phyloP scores from a whole-genome alignment of 2,797 vertebrate genomes.

The Ceryle rudis region DNA sequence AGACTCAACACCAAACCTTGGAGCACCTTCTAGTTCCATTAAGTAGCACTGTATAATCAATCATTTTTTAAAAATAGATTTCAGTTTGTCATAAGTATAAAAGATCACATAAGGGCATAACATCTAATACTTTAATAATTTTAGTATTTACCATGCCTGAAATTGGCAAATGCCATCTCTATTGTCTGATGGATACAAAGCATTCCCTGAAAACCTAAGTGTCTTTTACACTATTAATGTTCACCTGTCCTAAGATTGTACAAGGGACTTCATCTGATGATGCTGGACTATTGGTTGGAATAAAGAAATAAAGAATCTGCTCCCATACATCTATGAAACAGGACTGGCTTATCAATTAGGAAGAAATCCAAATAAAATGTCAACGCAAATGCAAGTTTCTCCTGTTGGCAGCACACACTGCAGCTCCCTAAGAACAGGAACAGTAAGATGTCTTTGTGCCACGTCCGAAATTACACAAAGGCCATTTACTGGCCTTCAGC shows the following conservation, averaged over 20 bases:
- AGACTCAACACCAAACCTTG: neutral
- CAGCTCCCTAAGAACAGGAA: neutral
- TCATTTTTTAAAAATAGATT: neutral
- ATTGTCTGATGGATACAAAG: neutral
- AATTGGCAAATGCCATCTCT: neutral
- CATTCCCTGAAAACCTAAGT: neutral
- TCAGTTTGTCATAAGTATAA: neutral
- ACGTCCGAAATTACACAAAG: neutral
- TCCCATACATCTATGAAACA: neutral
- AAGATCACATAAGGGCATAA: neutral
- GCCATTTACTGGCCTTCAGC: neutral
- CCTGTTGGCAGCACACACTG: neutral
- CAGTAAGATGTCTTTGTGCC: neutral
- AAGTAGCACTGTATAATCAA: neutral
- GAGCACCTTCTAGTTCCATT: neutral
- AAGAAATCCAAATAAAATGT: neutral
- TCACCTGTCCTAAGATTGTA: neutral
- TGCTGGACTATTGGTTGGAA: neutral
- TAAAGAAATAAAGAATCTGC: neutral
- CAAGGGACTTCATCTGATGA: neutral
- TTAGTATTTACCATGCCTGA: neutral
- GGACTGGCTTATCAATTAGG: neutral
- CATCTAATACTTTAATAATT: fast-evolving
- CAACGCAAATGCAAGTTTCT: neutral
- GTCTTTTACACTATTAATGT: neutral